Conservation (phyloP, 2,888 invertebrate species). For the Drosophila quinaria region DNA sequence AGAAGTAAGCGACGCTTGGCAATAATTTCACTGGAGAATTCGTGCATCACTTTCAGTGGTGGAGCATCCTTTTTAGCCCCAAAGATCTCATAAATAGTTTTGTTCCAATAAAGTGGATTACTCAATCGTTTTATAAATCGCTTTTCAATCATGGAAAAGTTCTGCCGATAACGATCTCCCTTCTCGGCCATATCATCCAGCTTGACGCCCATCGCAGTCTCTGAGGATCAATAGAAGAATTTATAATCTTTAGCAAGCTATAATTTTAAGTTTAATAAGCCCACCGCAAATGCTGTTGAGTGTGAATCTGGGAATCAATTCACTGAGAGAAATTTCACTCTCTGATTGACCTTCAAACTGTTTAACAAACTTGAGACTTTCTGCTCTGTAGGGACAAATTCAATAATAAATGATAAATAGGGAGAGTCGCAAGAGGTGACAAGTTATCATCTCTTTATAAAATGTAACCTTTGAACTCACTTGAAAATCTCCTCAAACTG, state of each 20-base stretch:
- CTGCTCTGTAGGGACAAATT: conserved; percentile 53
- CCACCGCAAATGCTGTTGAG: conserved; percentile 80
- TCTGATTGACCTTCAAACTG: conserved; percentile 52
- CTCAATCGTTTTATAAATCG: conserved; percentile 2
- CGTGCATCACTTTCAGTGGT: background rate
- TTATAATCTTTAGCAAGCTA: too few relatives aligned
- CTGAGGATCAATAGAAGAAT: background rate
- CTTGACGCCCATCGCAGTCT: conserved; percentile 19
- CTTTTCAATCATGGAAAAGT: conserved; percentile 11
- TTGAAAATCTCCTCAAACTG: conserved; percentile 82
- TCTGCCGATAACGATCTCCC: conserved; percentile 12
- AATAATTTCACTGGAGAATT: conserved; percentile 12
- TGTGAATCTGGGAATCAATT: conserved; percentile 79
- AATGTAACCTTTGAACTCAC: conserved; percentile 44
- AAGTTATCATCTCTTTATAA: background rate
- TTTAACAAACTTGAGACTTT: conserved; percentile 76
- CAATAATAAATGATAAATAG: too few relatives aligned
- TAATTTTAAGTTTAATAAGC: background rate
- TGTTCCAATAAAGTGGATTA: background rate
- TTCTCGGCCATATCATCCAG: conserved; percentile 18
- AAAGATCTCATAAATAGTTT: background rate
- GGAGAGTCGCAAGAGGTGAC: too few relatives aligned
- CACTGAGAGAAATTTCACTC: conserved; percentile 56
- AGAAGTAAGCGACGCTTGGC: conserved; percentile 4
- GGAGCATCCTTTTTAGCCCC: conserved; percentile 1